Conservation (phyloP, 2,797 vertebrate genomes). For the Chiroxiphia lanceolata region DNA sequence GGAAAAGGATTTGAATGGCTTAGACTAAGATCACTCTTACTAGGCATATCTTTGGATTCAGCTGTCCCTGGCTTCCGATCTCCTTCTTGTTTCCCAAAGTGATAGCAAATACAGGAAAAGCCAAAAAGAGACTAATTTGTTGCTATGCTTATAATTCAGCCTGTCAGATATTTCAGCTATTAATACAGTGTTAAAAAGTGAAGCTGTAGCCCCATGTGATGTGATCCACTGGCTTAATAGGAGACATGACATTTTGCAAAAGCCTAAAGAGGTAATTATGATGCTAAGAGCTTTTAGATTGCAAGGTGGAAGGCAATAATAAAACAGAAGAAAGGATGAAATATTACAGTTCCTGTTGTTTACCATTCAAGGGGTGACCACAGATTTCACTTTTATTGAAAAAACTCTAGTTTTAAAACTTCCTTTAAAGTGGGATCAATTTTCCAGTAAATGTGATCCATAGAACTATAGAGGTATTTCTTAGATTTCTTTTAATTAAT, state of each 20-base stretch:
- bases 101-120: constrained; percentile 15
- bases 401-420: not conserved
- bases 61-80: not conserved
- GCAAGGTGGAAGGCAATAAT: constrained; percentile 45
- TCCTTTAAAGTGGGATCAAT: constrained; percentile 11
- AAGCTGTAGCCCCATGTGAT: not conserved
- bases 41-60: not conserved
- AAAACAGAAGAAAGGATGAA: constrained; percentile 36
- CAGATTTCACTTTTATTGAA: not conserved
- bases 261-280: constrained; percentile 56
- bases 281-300: constrained; percentile 47
- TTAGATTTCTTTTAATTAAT: not conserved
- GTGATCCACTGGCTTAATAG: constrained; percentile 67
- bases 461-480: not conserved
- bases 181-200: constrained; percentile 60
- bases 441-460: not conserved
- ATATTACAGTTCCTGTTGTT: not conserved
- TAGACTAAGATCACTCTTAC: not conserved
- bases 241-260: constrained; percentile 65
- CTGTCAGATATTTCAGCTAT: constrained; percentile 30
- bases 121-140: constrained; percentile 26
- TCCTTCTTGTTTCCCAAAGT: constrained; percentile 2
- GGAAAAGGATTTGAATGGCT: not conserved
- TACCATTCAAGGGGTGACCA: not conserved
- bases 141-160: constrained; percentile 43